Conservation (phyloP, 2,797 vertebrate genomes). For the Gambusia yucatana region DNA sequence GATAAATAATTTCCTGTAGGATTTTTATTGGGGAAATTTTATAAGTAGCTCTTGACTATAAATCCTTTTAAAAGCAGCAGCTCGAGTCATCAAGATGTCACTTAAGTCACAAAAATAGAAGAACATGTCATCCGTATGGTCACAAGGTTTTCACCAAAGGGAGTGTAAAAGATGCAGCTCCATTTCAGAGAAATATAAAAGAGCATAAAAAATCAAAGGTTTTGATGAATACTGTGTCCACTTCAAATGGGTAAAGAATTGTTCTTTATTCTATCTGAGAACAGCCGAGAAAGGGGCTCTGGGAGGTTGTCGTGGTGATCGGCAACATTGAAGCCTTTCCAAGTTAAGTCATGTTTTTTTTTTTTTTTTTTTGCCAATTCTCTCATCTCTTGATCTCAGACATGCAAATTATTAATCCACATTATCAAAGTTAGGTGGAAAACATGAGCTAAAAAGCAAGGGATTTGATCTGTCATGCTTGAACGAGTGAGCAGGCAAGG, state of each 20-base stretch:
- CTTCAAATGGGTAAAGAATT: slow-evolving; percentile 22
- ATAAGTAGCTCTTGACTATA: neutral
- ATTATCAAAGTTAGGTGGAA: slow-evolving; percentile 65
- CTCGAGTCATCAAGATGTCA: neutral
- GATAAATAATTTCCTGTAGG: neutral
- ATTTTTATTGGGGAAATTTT: neutral
- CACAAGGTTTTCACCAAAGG: neutral
- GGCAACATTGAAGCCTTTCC: slow-evolving; percentile 30
- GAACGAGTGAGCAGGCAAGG: slow-evolving; percentile 42
- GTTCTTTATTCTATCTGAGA: slow-evolving; percentile 13
- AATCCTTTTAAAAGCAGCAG: neutral
- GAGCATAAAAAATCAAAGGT: slow-evolving; percentile 5
- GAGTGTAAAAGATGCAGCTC: neutral
- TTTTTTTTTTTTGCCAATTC: slow-evolving; percentile 7
- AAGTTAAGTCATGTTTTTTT: slow-evolving; percentile 26
- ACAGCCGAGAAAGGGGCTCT: slow-evolving; percentile 1
- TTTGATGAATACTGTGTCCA: slow-evolving; percentile 35
- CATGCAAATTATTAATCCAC: slow-evolving; percentile 68
- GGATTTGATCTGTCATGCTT: slow-evolving; percentile 61
- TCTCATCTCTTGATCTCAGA: slow-evolving; percentile 62
- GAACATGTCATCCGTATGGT: neutral
- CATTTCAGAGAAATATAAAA: slow-evolving; percentile 4
- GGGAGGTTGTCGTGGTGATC: slow-evolving; percentile 26
- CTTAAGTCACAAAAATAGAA: slow-evolving; percentile 17
- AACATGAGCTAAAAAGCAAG: slow-evolving; percentile 55